Conservation (phyloP, 2,113 vertebrate species). For the Phycodurus eques region DNA sequence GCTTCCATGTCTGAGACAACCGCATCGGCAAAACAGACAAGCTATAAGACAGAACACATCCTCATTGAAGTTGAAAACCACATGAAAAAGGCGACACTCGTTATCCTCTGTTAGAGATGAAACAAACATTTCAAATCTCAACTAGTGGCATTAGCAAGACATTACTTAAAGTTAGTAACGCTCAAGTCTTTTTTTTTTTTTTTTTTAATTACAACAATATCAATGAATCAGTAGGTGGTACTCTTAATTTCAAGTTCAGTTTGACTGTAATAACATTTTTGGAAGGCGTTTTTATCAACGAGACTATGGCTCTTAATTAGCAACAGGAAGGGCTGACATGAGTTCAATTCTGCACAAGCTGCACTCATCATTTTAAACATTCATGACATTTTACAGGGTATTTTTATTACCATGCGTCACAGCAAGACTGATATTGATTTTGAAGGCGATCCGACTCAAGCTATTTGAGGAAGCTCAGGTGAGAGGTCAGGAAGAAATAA, state of each 20-base stretch:
- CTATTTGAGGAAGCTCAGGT: constrained; percentile 1
- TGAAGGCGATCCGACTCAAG: not conserved
- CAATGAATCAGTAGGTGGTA: too few species aligned
- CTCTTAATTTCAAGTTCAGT: too few species aligned
- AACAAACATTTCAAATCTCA: too few species aligned
- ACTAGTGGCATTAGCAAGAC: too few species aligned
- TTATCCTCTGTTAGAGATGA: too few species aligned
- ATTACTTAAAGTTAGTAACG: too few species aligned
- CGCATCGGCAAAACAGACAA: not conserved
- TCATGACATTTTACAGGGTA: not conserved
- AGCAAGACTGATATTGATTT: not conserved
- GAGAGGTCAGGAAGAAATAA: constrained; percentile 2
- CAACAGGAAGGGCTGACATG: not conserved
- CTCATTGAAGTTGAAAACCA: not conserved
- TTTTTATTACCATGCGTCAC: not conserved
- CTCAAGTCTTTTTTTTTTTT: too few species aligned
- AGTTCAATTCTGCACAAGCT: not conserved
- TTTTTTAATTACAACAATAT: too few species aligned
- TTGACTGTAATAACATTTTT: too few species aligned
- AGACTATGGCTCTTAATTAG: too few species aligned
- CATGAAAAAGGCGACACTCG: too few species aligned
- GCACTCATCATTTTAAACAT: not conserved
- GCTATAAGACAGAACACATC: not conserved
- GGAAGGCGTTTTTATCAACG: too few species aligned
- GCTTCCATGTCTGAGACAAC: constrained; percentile 30